phyloP scores from a whole-genome alignment of 2,888 invertebrate genomes.

The Nematopogon swammerdamellus region DNA sequence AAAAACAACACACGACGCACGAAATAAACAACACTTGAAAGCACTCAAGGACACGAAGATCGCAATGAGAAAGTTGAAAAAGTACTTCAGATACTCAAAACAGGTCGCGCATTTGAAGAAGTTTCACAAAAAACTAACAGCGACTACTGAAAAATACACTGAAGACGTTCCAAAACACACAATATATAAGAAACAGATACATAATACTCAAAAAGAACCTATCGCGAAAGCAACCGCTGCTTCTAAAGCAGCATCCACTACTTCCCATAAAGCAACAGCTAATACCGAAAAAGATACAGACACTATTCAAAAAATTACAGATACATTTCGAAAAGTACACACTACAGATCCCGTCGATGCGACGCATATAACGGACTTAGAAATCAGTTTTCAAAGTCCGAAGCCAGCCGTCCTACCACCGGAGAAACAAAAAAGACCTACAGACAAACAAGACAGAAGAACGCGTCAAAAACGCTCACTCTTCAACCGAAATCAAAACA shows the following conservation, averaged over 20 bases:
- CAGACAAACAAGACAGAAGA: neutral
- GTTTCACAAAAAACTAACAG: neutral
- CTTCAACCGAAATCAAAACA: slow-evolving; percentile 15
- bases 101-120: neutral
- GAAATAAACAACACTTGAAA: neutral
- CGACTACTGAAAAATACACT: neutral
- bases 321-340: too few relatives aligned
- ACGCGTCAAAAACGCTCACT: slow-evolving; percentile 25
- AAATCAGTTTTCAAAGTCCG: slow-evolving; percentile 3
- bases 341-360: too few relatives aligned
- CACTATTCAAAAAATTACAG: too few relatives aligned
- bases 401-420: slow-evolving; percentile 3
- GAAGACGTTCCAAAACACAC: neutral
- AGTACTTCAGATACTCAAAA: neutral
- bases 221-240: too few relatives aligned
- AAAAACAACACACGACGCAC: neutral
- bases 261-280: too few relatives aligned
- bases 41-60: neutral
- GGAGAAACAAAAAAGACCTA: too few relatives aligned
- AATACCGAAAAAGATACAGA: too few relatives aligned
- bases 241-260: too few relatives aligned
- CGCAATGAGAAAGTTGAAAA: neutral
- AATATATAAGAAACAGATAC: neutral
- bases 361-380: slow-evolving; percentile 3
- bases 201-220: too few relatives aligned